Base-by-base conservation (phyloP, 2,888 invertebrate genomes). In the Pogonocherus hispidulus region DNA sequence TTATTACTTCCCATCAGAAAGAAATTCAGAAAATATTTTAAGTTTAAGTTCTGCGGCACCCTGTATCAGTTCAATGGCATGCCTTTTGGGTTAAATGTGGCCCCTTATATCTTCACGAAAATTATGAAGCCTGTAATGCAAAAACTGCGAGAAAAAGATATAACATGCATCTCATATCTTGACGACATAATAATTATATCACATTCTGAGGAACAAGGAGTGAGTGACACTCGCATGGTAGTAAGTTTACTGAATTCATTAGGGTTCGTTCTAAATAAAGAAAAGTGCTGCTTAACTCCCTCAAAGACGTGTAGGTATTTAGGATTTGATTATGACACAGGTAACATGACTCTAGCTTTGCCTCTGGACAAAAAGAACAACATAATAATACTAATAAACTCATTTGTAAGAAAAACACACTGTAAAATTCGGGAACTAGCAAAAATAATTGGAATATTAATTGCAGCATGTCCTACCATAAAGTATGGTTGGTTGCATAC, bases 391-490 rank as follows among this genome's bases (percentile, higher is more conserved):
- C 20, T 37, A 6, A 22, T 63, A 2, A 11, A 3, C n/a, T 19
- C 27, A n/a, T 54, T 66, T 37, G 6, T 4, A 27, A 52, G 6
- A 19, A 16, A 1, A 4, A 51, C 27, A n/a, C 27, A 27, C 5
- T 62, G 44, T 35, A 62, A 52, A 52, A 66, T 66, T 37, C 3
- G 62, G 18, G 37, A 37, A 11, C 63, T 73, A 55, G 73, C 74
- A 1, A 32, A 63, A n/a, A 41, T 76, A 35, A 22, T 72, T 14
- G 74, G 74, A 9, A 35, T 32, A 16, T 46, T 76, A 11, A 44
- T 66, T 6, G 66, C 76, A 8, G 71, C 66, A 1, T 76, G 74
- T 22, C 74, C 74, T 2, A 74, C 76, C 1, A 55, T 75, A 2
- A 66, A 70, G 27, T 78, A 76, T 60, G 68, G 74, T 0, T 22